These are phyloP conservation scores for Valencia hispanica DNA, from an alignment of 2,797 vertebrate genomes.

Conservation along the genomic window DNA sequence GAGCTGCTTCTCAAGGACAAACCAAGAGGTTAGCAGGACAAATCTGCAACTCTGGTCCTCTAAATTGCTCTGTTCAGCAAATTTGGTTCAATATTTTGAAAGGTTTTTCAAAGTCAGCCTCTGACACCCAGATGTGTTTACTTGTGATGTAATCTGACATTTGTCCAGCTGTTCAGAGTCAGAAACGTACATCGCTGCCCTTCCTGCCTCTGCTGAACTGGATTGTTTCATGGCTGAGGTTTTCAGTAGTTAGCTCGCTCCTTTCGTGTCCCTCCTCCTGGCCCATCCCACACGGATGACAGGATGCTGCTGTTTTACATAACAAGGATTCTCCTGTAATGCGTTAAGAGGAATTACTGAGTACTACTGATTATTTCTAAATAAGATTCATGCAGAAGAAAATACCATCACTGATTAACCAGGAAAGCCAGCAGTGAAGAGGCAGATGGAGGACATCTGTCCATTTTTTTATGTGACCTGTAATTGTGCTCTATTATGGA, in stretches of 20 bases:
- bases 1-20: conserved; percentile 72
- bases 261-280: neutral
- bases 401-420: neutral
- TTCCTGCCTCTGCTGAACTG: neutral
- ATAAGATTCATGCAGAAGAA: neutral
- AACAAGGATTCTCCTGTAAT: neutral
- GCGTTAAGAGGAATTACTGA: neutral
- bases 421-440: neutral
- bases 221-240: no score
- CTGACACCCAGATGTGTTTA: conserved; percentile 10
- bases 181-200: neutral
- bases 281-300: neutral
- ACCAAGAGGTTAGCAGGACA: conserved; percentile 18
- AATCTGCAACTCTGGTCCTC: conserved; percentile 18
- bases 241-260: no score
- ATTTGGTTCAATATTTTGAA: neutral
- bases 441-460: neutral
- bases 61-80: conserved; percentile 35
- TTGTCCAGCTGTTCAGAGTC: conserved; percentile 31
- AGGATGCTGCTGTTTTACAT: neutral
- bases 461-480: neutral
- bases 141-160: conserved; percentile 12
- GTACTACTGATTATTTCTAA: neutral
- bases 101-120: conserved; percentile 2
- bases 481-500: neutral